Conservation (phyloP, 2,888 invertebrate genomes). For the Pterostichus niger region DNA sequence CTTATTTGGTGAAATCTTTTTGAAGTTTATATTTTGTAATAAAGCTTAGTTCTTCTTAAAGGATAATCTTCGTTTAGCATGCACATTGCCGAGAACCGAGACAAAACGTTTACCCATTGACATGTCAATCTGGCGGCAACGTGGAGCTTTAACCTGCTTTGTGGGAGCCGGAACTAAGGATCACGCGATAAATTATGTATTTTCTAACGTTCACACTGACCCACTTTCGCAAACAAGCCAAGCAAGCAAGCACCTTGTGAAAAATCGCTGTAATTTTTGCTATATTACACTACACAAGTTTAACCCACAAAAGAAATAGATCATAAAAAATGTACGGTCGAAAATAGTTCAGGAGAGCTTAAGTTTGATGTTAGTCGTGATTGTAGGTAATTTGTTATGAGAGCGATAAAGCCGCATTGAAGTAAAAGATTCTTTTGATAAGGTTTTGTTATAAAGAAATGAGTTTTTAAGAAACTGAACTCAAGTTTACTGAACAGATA, state of each 20-base stretch:
- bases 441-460: slow-evolving; percentile 44
- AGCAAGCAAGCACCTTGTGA: slow-evolving; percentile 28
- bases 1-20: not conserved
- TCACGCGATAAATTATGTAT: slow-evolving; percentile 55
- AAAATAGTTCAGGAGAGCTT: slow-evolving; percentile 21
- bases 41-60: slow-evolving; percentile 11
- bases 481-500: not conserved
- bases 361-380: slow-evolving; percentile 18
- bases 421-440: slow-evolving; percentile 26
- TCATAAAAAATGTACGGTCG: slow-evolving; percentile 34
- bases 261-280: slow-evolving; percentile 53
- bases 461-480: slow-evolving; percentile 1
- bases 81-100: slow-evolving; percentile 14
- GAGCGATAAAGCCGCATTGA: slow-evolving; percentile 26
- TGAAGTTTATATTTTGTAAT: not conserved
- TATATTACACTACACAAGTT: slow-evolving; percentile 45
- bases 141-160: slow-evolving; percentile 22
- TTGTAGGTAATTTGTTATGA: slow-evolving; percentile 38
- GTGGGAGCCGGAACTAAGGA: slow-evolving; percentile 24
- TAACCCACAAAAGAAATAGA: slow-evolving; percentile 46
- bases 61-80: slow-evolving; percentile 32
- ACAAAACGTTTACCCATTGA: slow-evolving; percentile 52
- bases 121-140: slow-evolving; percentile 22
- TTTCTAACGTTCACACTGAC: slow-evolving; percentile 51
- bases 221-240: slow-evolving; percentile 33